These are phyloP conservation scores for Sipha maydis DNA, from an alignment of 2,888 invertebrate genomes.

Conservation along the genomic window DNA sequence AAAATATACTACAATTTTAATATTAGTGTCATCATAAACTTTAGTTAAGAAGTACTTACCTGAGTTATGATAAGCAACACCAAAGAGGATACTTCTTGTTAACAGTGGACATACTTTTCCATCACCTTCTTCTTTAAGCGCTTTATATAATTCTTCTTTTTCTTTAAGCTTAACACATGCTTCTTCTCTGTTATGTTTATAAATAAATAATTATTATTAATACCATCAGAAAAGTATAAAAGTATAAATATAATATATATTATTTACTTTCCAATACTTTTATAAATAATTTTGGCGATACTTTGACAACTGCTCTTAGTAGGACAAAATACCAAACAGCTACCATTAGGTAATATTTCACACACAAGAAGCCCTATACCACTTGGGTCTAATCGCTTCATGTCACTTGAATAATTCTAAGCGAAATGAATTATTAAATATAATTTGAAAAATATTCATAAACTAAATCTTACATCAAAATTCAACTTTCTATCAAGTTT, in stretches of 20 bases:
- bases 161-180: conserved; percentile 69
- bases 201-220: conserved; percentile 16
- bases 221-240: background rate
- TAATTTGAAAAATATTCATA: background rate
- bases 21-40: background rate
- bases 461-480: conserved; percentile 44
- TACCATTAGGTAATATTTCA: conserved; percentile 82
- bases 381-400: conserved; percentile 79
- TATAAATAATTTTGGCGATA: conserved; percentile 81
- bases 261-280: conserved; percentile 69
- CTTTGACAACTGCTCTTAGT: conserved; percentile 93
- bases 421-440: conserved; percentile 18
- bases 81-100: conserved; percentile 77
- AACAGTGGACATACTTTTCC: conserved; percentile 76
- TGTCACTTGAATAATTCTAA: conserved; percentile 74
- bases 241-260: background rate
- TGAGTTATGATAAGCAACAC: conserved; percentile 94
- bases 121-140: conserved; percentile 76
- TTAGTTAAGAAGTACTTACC: conserved; percentile 67
- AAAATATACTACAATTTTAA: background rate
- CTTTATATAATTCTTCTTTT: conserved; percentile 73
- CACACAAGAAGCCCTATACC: conserved; percentile 80
- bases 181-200: conserved; percentile 16
- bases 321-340: conserved; percentile 92
- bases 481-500: conserved; percentile 58